Evolutionary conservation across 2,113 vertebrate species (phyloP).

Genomic region (Cepphus grylle): DNA sequence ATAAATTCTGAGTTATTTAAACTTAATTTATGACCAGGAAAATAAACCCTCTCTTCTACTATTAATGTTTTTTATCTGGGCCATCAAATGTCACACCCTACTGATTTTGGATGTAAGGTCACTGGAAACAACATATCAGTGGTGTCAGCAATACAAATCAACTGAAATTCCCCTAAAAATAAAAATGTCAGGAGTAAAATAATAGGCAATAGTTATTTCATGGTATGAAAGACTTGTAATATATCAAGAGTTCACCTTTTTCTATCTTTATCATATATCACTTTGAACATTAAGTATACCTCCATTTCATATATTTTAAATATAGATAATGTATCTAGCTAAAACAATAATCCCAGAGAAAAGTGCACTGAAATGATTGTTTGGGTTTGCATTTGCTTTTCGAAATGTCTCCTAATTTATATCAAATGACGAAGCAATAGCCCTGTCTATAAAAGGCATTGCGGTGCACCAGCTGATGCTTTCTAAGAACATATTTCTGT

Average conservation of each 20-base stretch:
- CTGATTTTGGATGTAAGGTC: constrained; percentile 84
- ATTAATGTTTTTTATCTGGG: constrained; percentile 80
- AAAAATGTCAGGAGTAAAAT: constrained; percentile 82
- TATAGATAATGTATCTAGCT: constrained; percentile 57
- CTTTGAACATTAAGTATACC: constrained; percentile 65
- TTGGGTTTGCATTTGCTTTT: constrained; percentile 9
- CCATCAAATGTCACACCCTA: constrained; percentile 80
- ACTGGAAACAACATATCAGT: constrained; percentile 81
- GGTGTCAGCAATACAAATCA: constrained; percentile 81
- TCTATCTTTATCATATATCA: constrained; percentile 73
- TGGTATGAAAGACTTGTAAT: constrained; percentile 75
- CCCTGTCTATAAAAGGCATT: background rate
- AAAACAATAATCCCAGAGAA: constrained; percentile 21
- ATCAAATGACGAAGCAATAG: constrained; percentile 13
- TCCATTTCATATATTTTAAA: constrained; percentile 71
- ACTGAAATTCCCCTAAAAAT: constrained; percentile 81
- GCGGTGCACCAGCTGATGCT: background rate
- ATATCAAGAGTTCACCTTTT: constrained; percentile 80
- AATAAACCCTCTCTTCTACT: constrained; percentile 76
- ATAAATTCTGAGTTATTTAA: constrained; percentile 82
- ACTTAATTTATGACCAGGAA: constrained; percentile 82
- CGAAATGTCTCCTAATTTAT: constrained; percentile 23
- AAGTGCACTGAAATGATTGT: constrained; percentile 23
- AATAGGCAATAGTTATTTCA: constrained; percentile 83
- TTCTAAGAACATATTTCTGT: background rate